phyloP scores from a whole-genome alignment of 2,797 vertebrate species.

The Acipenser oxyrinchus region DNA sequence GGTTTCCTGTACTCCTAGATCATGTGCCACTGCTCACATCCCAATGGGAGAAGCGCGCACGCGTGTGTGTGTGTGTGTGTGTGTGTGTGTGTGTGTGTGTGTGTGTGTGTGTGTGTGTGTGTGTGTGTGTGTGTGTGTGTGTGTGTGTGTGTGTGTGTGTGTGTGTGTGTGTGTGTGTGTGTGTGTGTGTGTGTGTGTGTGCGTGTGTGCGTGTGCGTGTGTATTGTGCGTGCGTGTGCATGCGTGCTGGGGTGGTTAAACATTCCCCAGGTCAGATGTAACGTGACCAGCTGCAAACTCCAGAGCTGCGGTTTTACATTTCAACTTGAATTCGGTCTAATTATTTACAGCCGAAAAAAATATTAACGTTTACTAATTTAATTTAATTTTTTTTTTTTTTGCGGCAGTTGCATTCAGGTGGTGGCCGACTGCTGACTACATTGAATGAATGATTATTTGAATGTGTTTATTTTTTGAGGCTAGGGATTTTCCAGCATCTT shows the following conservation, averaged over 20 bases:
- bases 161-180: not conserved
- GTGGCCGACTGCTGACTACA: conserved; percentile 25
- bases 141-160: no score
- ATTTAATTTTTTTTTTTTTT: not conserved
- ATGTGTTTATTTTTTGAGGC: conserved; percentile 38
- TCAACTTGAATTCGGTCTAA: conserved; percentile 23
- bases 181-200: conserved; percentile 9
- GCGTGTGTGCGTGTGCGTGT: no score
- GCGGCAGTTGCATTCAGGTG: not conserved
- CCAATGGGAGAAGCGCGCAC: not conserved
- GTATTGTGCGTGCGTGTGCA: conserved; percentile 17
- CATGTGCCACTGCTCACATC: conserved; percentile 9
- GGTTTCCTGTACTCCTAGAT: conserved; percentile 11
- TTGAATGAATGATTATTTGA: conserved; percentile 31
- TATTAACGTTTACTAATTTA: conserved; percentile 24
- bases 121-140: no score
- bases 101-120: no score
- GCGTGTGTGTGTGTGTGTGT: no score
- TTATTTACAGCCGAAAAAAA: conserved; percentile 30
- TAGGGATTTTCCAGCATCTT: conserved; percentile 10
- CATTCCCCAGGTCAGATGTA: conserved; percentile 26
- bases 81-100: no score
- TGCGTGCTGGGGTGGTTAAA: conserved; percentile 17
- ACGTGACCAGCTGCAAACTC: conserved; percentile 31
- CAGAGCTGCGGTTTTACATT: conserved; percentile 18